Percentiles rank a stretch among this genome's conserved stretches.
Evolutionary conservation across 2,113 vertebrate genomes (phyloP).

Genomic region (Callopanchax toddi): DNA sequence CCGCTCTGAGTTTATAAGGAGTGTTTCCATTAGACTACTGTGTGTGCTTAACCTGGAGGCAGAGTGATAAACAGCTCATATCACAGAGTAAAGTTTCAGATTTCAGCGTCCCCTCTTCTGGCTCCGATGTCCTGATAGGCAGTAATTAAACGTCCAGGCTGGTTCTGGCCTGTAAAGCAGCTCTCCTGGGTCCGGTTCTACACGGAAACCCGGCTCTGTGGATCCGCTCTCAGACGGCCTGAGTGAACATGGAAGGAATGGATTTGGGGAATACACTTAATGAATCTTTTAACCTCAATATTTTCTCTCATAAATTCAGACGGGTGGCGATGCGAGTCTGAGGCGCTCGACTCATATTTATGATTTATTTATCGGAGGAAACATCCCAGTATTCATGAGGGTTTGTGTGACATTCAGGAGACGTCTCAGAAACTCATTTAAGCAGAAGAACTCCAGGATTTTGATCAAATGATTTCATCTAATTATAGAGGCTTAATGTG

Average conservation of each 20-base stretch:
- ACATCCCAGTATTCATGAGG: conserved; percentile 6
- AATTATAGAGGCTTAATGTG: too few species aligned
- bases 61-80: too few species aligned
- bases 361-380: conserved; percentile 55
- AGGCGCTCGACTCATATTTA: conserved; percentile 36
- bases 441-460: too few species aligned
- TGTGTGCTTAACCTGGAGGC: too few species aligned
- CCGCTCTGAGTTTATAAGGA: too few species aligned
- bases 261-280: conserved; percentile 62
- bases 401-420: conserved; percentile 21
- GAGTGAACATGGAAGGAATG: conserved; percentile 35
- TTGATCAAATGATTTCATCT: too few species aligned
- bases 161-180: conserved; percentile 71
- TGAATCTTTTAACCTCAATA: conserved; percentile 69
- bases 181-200: conserved; percentile 70
- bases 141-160: conserved; percentile 72
- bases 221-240: conserved; percentile 61
- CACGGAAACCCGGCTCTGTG: conserved; percentile 65
- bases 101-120: too few species aligned
- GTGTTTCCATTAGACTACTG: too few species aligned
- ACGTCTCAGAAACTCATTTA: not conserved
- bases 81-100: too few species aligned
- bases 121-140: too few species aligned
- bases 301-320: conserved; percentile 52
- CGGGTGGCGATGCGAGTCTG: conserved; percentile 49